Percentiles rank a stretch among this genome's conserved stretches.
phyloP scores from a whole-genome alignment of 2,797 vertebrate genomes.

The Sebastes oblongus region DNA sequence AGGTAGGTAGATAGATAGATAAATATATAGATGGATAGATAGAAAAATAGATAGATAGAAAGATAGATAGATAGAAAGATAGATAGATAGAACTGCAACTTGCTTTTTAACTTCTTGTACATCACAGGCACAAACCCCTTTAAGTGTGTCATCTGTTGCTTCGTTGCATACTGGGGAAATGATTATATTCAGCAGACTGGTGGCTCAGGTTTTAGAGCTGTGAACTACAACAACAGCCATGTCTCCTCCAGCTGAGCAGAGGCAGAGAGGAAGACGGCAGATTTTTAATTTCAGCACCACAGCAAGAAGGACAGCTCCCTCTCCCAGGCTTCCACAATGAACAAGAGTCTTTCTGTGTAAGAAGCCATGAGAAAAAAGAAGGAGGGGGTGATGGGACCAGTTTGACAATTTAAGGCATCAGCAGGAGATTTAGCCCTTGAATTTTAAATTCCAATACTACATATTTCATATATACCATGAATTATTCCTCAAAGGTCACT shows the following conservation, averaged over 20 bases:
- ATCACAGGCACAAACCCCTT: neutral
- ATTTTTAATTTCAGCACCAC: slow-evolving; percentile 77
- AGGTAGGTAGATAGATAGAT: too few species aligned
- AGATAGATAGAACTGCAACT: neutral
- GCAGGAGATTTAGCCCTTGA: neutral
- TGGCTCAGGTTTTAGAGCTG: slow-evolving; percentile 6
- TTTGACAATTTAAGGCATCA: neutral
- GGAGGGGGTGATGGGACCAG: neutral
- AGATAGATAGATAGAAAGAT: neutral
- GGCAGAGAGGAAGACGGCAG: slow-evolving; percentile 10
- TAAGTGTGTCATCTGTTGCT: slow-evolving; percentile 53
- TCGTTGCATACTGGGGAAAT: neutral
- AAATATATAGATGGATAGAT: neutral
- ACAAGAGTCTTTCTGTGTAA: slow-evolving; percentile 58
- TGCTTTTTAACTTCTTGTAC: neutral
- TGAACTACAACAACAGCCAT: slow-evolving; percentile 10
- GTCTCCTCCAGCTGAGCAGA: slow-evolving; percentile 3
- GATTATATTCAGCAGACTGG: slow-evolving; percentile 7
- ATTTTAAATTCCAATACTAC: neutral
- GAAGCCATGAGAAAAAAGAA: neutral
- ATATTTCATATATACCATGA: neutral
- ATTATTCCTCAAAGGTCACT: slow-evolving; percentile 16
- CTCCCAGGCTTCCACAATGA: slow-evolving; percentile 38
- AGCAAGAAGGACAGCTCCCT: slow-evolving; percentile 72
- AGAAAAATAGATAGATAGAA: neutral